Evolutionary conservation across 2,113 vertebrate genomes (phyloP).

Genomic region (Mormyrus lacerda): DNA sequence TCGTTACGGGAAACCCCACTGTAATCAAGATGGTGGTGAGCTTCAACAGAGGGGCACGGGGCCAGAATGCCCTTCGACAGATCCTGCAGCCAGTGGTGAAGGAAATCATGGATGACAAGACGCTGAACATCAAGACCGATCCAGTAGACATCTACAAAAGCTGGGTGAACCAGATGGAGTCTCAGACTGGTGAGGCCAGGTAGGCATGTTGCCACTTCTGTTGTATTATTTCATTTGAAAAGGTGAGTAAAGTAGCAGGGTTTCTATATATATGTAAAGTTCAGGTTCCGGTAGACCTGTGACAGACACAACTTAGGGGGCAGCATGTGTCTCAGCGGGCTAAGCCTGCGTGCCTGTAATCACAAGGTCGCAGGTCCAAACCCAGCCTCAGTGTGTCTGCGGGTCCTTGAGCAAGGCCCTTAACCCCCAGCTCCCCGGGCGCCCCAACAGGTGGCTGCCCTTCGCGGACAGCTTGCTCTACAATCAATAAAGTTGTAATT

Average conservation of each 20-base stretch:
- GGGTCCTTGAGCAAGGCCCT: too few relatives aligned
- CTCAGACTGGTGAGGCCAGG: conserved; percentile 94
- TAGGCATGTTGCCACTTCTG: conserved; percentile 38
- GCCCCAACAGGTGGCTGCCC: too few relatives aligned
- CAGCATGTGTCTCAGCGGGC: too few relatives aligned
- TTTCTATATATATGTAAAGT: neutral
- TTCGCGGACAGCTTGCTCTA: too few relatives aligned
- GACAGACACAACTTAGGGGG: too few relatives aligned
- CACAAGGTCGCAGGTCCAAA: too few relatives aligned
- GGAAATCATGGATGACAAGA: conserved; percentile 94
- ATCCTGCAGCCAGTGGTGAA: conserved; percentile 91
- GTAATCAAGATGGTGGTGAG: conserved; percentile 99
- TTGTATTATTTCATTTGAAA: neutral
- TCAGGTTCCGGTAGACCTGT: neutral
- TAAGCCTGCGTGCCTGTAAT: too few relatives aligned
- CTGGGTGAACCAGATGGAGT: conserved; percentile 99
- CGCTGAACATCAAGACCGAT: conserved; percentile 94
- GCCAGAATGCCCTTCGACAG: conserved; percentile 89
- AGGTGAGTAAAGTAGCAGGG: neutral
- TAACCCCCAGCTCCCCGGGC: too few relatives aligned
- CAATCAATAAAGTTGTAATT: too few relatives aligned
- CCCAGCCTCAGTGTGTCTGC: too few relatives aligned
- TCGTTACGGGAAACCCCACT: conserved; percentile 92
- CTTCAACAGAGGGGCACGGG: conserved; percentile 90
- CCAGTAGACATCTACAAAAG: conserved; percentile 96